These are phyloP conservation scores for Talpa occidentalis DNA, from an alignment of 2,113 vertebrate species.

Conservation along the genomic window DNA sequence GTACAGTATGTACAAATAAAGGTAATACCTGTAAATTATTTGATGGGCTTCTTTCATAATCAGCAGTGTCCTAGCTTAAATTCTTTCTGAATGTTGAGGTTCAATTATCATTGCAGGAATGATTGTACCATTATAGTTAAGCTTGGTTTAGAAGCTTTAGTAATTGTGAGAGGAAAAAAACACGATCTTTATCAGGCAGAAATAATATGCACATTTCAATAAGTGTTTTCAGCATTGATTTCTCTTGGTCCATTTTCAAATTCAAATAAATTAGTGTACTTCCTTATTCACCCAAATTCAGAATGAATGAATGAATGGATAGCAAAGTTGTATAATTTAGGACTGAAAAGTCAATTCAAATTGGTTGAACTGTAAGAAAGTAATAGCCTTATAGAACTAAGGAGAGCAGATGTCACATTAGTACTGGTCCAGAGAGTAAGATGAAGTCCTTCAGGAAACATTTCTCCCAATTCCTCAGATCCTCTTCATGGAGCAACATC, in stretches of 20 bases:
- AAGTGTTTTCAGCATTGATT: conserved; percentile 34
- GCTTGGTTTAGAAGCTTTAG: conserved; percentile 41
- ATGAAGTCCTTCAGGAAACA: not conserved
- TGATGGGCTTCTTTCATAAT: conserved; percentile 24
- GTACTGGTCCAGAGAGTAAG: not conserved
- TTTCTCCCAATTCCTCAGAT: not conserved
- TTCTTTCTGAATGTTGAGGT: conserved; percentile 8
- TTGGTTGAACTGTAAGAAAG: not conserved
- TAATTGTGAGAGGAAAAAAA: conserved; percentile 16
- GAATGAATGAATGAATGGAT: conserved; percentile 36
- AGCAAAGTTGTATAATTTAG: not conserved
- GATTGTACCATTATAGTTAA: conserved; percentile 6
- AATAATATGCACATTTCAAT: conserved; percentile 24
- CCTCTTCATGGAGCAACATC: not conserved
- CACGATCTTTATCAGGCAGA: not conserved
- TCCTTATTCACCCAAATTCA: conserved; percentile 2
- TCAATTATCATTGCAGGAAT: conserved; percentile 55
- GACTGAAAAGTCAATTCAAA: conserved; percentile 7
- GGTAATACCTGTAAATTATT: not conserved
- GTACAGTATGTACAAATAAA: not conserved
- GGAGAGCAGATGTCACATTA: not conserved
- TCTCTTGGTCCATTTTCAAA: conserved; percentile 59
- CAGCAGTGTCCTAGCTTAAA: conserved; percentile 37
- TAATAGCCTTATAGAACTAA: not conserved
- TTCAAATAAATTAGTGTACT: not conserved